These are phyloP conservation scores for Protaetia brevitarsis DNA, from an alignment of 1,140 invertebrate species.

Conservation along the genomic window DNA sequence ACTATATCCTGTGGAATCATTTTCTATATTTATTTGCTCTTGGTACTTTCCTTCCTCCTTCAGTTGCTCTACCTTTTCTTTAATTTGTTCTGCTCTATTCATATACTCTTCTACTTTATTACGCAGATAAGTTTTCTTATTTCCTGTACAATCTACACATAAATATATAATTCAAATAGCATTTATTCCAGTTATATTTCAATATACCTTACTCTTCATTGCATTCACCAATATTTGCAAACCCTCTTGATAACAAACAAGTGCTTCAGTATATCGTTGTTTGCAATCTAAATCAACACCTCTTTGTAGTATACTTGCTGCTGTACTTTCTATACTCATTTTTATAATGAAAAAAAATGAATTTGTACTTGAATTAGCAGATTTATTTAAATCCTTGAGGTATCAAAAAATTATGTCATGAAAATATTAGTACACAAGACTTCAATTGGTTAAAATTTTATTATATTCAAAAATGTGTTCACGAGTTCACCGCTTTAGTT, in stretches of 20 bases:
- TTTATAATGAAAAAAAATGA: neutral
- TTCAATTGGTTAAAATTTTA: too few species aligned
- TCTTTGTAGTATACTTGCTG: conserved; percentile 60
- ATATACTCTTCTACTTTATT: conserved; percentile 74
- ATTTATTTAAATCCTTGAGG: too few species aligned
- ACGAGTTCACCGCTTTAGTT: too few species aligned
- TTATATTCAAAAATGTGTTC: too few species aligned
- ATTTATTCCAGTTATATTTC: neutral
- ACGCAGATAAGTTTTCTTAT: conserved; percentile 59
- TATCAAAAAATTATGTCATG: too few species aligned
- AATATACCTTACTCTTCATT: conserved; percentile 60
- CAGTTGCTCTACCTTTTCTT: conserved; percentile 63
- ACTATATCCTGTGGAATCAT: conserved; percentile 71
- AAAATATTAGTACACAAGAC: too few species aligned
- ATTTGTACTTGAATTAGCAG: neutral
- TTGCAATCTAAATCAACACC: conserved; percentile 71
- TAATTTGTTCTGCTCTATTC: conserved; percentile 79
- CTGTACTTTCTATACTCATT: conserved; percentile 54
- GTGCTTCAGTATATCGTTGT: conserved; percentile 68
- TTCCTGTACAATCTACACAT: conserved; percentile 52
- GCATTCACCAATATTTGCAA: conserved; percentile 70
- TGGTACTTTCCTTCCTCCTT: conserved; percentile 72
- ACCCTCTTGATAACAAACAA: conserved; percentile 76
- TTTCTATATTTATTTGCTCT: conserved; percentile 76
- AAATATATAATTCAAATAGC: neutral